phyloP scores from a whole-genome alignment of 2,888 invertebrate species.

The Diarsia rubi region DNA sequence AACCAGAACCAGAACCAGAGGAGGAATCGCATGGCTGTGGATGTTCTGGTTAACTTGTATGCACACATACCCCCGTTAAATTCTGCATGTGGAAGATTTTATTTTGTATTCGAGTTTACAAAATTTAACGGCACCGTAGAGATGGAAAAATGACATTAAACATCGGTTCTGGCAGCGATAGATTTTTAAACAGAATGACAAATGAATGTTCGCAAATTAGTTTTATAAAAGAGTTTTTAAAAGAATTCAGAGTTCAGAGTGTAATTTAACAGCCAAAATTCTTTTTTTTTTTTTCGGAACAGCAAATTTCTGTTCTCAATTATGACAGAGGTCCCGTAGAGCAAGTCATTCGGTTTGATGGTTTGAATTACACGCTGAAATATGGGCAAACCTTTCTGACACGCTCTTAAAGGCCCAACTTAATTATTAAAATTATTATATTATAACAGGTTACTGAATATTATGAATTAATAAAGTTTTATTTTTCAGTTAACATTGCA shows the following conservation, averaged over 20 bases:
- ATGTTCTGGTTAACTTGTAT: conserved; percentile 22
- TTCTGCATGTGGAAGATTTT: neutral
- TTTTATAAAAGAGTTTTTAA: no score
- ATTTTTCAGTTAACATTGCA: neutral
- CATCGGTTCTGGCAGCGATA: neutral
- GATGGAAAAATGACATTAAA: neutral
- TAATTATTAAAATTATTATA: neutral
- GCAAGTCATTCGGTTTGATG: no score
- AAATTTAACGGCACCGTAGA: neutral
- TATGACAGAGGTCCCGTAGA: no score
- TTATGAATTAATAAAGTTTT: neutral
- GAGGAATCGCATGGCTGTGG: neutral
- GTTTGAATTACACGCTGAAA: neutral
- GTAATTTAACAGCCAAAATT: neutral
- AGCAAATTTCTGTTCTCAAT: neutral
- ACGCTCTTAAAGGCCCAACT: neutral
- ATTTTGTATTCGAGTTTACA: neutral
- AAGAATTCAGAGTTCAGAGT: no score
- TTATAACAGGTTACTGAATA: neutral
- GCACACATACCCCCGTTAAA: neutral
- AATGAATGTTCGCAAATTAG: neutral
- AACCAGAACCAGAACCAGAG: neutral
- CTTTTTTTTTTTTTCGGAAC: no score
- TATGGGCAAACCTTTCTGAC: neutral
- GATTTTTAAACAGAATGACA: neutral